phyloP scores from a whole-genome alignment of 1,140 invertebrate species.

The Leptopilina boulardi region DNA sequence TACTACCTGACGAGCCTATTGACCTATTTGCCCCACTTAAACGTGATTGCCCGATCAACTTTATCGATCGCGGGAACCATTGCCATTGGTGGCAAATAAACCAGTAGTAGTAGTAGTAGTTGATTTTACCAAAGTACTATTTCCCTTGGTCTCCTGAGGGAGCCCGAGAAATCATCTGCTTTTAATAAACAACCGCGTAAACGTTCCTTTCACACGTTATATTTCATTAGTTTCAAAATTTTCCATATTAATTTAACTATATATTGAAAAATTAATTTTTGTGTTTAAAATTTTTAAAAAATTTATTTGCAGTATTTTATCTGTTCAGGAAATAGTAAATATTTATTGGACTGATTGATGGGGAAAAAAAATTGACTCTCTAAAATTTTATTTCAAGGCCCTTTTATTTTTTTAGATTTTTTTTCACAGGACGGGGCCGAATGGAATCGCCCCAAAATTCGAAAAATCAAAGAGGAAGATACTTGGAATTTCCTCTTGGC shows the following conservation, averaged over 20 bases:
- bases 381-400: neutral
- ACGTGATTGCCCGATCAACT: conserved; percentile 40
- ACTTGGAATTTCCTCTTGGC: conserved; percentile 24
- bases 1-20: neutral
- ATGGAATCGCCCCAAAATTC: conserved; percentile 17
- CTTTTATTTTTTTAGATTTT: conserved; percentile 1
- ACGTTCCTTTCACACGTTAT: too few relatives aligned
- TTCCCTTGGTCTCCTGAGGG: neutral
- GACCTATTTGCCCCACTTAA: conserved; percentile 34
- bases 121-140: conserved; percentile 16
- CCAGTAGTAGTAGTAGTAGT: neutral
- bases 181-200: neutral
- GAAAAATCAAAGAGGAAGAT: conserved; percentile 17
- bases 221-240: too few relatives aligned
- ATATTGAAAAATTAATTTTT: too few relatives aligned
- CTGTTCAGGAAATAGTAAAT: too few relatives aligned
- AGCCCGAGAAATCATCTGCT: neutral
- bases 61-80: conserved; percentile 2
- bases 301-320: neutral
- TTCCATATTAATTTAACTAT: too few relatives aligned
- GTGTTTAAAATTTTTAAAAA: too few relatives aligned
- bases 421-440: conserved; percentile 13
- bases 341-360: neutral
- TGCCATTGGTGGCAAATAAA: conserved; percentile 1
- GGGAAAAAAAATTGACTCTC: neutral